phyloP scores from a whole-genome alignment of 2,113 vertebrate species.

The Diadophis punctatus region DNA sequence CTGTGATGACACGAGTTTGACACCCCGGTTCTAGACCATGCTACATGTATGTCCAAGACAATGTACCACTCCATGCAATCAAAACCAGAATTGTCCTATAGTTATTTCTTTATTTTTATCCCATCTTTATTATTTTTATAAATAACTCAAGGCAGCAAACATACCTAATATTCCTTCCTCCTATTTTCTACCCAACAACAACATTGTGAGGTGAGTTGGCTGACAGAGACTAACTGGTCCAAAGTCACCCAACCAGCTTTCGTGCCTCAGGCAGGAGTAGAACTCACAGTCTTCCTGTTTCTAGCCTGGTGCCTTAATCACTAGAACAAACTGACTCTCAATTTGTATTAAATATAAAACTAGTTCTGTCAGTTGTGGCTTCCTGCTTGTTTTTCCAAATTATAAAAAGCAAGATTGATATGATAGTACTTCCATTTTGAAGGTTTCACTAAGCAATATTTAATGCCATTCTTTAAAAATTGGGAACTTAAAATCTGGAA shows the following conservation, averaged over 20 bases:
- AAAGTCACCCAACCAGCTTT: background rate
- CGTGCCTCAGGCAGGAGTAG: background rate
- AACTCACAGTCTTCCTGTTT: background rate
- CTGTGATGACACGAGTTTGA: too few species aligned
- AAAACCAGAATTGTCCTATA: background rate
- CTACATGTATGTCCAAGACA: background rate
- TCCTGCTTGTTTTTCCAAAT: background rate
- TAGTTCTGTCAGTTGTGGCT: background rate
- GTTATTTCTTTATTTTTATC: background rate
- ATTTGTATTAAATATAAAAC: background rate
- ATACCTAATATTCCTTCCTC: background rate
- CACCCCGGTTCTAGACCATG: too few species aligned
- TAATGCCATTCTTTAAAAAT: background rate
- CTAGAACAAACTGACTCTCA: background rate
- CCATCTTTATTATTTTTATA: background rate
- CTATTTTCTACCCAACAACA: background rate
- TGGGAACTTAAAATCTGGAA: background rate
- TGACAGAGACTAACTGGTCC: background rate
- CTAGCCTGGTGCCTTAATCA: background rate
- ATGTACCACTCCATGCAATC: background rate
- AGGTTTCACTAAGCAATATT: background rate
- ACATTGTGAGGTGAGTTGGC: background rate
- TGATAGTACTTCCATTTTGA: background rate
- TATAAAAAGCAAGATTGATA: background rate
- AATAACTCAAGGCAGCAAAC: background rate